phyloP scores from a whole-genome alignment of 1,140 invertebrate genomes.

The Zaprionus tsacasi region DNA sequence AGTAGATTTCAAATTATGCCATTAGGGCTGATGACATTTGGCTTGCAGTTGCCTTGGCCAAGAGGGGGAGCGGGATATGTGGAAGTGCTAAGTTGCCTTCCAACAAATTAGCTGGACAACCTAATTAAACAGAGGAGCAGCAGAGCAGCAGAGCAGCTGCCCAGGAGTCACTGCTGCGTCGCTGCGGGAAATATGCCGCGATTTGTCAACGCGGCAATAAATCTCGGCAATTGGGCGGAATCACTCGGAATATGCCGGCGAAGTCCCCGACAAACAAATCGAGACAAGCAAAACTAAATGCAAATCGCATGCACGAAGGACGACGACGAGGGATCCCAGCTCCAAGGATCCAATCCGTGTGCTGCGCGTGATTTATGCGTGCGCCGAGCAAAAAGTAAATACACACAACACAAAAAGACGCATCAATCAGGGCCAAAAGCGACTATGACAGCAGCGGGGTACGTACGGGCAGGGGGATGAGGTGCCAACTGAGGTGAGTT shows the following conservation, averaged over 20 bases:
- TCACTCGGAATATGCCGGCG: conserved; percentile 20
- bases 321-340: not conserved
- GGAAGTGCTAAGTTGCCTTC: conserved; percentile 57
- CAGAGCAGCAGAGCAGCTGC: not conserved
- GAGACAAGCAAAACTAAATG: conserved; percentile 62
- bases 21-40: conserved; percentile 80
- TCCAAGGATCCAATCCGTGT: not conserved
- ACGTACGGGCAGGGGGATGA: not conserved
- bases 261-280: conserved; percentile 51
- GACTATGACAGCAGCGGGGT: conserved; percentile 15
- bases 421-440: conserved; percentile 49
- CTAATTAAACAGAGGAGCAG: conserved; percentile 8
- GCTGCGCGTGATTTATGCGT: conserved; percentile 59
- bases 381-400: conserved; percentile 23
- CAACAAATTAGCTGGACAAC: conserved; percentile 12
- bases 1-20: conserved; percentile 83
- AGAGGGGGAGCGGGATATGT: conserved; percentile 46
- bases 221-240: conserved; percentile 28
- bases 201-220: conserved; percentile 56
- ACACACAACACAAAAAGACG: conserved; percentile 30
- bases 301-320: conserved; percentile 69
- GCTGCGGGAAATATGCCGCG: conserved; percentile 31
- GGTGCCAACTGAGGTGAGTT: not conserved
- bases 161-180: not conserved
- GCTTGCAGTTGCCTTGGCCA: conserved; percentile 21